Evolutionary conservation across 2,113 vertebrate genomes (phyloP).

Genomic region (Vanacampus margaritifer): DNA sequence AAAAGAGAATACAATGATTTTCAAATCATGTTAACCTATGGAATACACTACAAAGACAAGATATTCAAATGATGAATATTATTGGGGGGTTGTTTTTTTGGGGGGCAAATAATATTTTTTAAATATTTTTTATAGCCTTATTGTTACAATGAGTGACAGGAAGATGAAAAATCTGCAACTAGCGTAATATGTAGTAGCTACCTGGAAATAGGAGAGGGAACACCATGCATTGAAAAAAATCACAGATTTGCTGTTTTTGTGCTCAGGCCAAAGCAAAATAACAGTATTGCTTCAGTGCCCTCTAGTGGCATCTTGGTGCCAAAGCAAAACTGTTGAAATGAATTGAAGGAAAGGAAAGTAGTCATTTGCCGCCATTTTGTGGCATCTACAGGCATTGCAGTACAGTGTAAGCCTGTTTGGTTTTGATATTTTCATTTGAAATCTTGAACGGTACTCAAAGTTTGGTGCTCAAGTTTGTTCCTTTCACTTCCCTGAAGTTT

Average conservation of each 20-base stretch:
- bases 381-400: not conserved
- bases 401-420: not conserved
- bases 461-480: not conserved
- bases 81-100: too few relatives aligned
- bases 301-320: not conserved
- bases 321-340: not conserved
- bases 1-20: too few relatives aligned
- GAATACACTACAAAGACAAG: too few relatives aligned
- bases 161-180: too few relatives aligned
- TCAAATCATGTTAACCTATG: too few relatives aligned
- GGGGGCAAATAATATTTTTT: too few relatives aligned
- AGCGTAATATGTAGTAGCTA: too few relatives aligned
- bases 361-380: not conserved
- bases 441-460: not conserved
- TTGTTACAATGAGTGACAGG: too few relatives aligned
- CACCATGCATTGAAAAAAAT: too few relatives aligned
- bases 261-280: not conserved
- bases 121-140: too few relatives aligned
- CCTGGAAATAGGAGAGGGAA: too few relatives aligned
- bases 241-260: not conserved
- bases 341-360: not conserved
- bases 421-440: not conserved
- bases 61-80: too few relatives aligned
- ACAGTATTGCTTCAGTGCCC: not conserved
- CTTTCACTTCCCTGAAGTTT: constrained; percentile 44